Conservation (phyloP, 2,888 invertebrate species). For the Oxycera nigricornis region DNA sequence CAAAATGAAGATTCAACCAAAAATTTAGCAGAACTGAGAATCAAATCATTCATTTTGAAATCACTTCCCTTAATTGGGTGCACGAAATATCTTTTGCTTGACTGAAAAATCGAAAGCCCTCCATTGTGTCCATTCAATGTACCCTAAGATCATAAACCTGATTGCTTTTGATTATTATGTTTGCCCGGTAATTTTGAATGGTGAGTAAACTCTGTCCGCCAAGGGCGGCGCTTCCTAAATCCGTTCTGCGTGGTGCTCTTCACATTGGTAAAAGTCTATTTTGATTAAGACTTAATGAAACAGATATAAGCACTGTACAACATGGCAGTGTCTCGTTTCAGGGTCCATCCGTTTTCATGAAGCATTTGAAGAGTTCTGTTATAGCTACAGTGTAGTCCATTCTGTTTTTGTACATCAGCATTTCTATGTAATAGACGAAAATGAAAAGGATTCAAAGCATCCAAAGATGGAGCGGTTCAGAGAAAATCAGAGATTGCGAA, state of each 20-base stretch:
- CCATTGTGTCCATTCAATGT: background rate
- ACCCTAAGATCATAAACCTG: background rate
- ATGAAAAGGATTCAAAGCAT: conserved; percentile 5
- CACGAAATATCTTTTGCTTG: background rate
- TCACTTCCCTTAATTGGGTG: conserved; percentile 1
- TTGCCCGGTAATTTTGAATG: background rate
- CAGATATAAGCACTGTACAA: conserved; percentile 7
- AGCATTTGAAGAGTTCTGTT: background rate
- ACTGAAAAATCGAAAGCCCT: background rate
- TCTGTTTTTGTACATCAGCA: background rate
- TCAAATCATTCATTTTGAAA: too few relatives aligned
- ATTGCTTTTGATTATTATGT: background rate
- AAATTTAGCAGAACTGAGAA: too few relatives aligned
- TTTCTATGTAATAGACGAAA: background rate
- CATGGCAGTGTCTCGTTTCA: background rate
- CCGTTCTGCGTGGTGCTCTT: background rate
- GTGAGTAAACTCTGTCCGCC: background rate
- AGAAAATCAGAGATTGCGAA: conserved; percentile 15
- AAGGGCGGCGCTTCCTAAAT: background rate
- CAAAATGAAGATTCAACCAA: too few relatives aligned
- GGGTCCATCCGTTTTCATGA: background rate
- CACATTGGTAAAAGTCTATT: background rate
- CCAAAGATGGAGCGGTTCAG: conserved; percentile 6
- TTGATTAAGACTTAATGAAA: conserved; percentile 33
- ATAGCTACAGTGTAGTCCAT: background rate